These are phyloP conservation scores for Agapornis canus DNA, from an alignment of 2,797 vertebrate species.

Conservation along the genomic window DNA sequence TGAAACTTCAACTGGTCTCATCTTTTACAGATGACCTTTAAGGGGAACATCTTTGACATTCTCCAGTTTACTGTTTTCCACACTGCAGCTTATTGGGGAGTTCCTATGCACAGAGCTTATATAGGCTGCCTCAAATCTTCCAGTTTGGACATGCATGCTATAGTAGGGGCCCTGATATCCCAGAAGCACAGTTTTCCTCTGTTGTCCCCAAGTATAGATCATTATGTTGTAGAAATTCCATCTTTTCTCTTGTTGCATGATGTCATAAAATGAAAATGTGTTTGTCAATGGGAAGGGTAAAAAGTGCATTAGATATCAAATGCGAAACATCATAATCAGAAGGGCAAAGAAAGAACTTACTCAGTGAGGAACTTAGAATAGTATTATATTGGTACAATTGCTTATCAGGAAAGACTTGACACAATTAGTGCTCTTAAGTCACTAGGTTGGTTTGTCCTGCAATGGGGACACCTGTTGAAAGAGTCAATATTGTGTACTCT, in stretches of 20 bases:
- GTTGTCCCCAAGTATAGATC: fast-evolving
- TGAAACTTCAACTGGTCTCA: background rate
- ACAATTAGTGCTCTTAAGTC: background rate
- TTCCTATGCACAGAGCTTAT: background rate
- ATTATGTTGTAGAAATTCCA: background rate
- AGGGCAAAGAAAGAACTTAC: background rate
- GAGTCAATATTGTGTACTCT: background rate
- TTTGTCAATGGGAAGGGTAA: background rate
- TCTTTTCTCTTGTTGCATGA: background rate
- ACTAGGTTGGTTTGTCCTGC: background rate
- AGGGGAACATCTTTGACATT: background rate
- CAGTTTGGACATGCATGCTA: fast-evolving
- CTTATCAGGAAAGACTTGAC: background rate
- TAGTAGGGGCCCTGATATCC: background rate
- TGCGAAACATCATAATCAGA: background rate
- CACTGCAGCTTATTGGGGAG: background rate
- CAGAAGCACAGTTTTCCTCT: background rate
- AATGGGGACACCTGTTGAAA: background rate
- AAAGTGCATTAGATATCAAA: background rate
- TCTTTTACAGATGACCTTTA: background rate
- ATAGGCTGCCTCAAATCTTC: background rate
- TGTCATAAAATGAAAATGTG: background rate
- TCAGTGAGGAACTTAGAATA: background rate
- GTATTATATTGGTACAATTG: background rate
- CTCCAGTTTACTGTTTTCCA: background rate